Conservation (phyloP, 2,888 invertebrate species). For the Lobophora halterata region DNA sequence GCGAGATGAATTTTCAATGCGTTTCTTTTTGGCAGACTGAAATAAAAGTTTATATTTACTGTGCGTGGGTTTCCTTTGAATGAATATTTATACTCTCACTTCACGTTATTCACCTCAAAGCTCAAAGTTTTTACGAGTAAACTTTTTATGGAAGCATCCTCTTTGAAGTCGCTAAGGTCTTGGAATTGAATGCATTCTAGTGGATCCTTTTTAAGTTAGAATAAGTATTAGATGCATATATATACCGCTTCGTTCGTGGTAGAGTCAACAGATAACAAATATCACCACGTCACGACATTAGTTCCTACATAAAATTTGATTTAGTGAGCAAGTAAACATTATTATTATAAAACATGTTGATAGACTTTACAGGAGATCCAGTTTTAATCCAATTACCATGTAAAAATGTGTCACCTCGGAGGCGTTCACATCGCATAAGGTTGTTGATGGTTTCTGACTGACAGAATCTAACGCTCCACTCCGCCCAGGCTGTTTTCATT, state of each 20-base stretch:
- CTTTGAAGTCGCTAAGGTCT: slow-evolving; percentile 52
- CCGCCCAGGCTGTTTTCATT: slow-evolving; percentile 22
- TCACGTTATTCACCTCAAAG: slow-evolving; percentile 68
- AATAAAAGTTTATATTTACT: slow-evolving; percentile 79
- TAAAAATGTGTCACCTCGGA: no score
- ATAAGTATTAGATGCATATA: slow-evolving; percentile 22
- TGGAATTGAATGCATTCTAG: slow-evolving; percentile 43
- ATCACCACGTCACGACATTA: slow-evolving; percentile 1
- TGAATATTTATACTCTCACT: slow-evolving; percentile 75
- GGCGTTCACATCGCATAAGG: no score
- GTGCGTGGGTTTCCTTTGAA: slow-evolving; percentile 64
- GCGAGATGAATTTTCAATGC: slow-evolving; percentile 76
- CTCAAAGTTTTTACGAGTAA: slow-evolving; percentile 58
- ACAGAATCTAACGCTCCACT: no score
- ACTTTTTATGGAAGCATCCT: slow-evolving; percentile 59
- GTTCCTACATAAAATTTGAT: slow-evolving; percentile 10
- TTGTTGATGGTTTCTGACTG: no score
- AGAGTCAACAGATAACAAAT: slow-evolving; percentile 14
- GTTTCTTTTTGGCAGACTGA: slow-evolving; percentile 59
- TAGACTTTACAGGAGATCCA: no score
- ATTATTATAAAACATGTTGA: no score
- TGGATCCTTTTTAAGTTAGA: slow-evolving; percentile 31
- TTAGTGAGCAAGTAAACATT: slow-evolving; percentile 1
- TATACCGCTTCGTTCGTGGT: slow-evolving; percentile 10
- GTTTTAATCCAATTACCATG: no score